phyloP scores from a whole-genome alignment of 2,113 vertebrate species.

The Tapirus terrestris region DNA sequence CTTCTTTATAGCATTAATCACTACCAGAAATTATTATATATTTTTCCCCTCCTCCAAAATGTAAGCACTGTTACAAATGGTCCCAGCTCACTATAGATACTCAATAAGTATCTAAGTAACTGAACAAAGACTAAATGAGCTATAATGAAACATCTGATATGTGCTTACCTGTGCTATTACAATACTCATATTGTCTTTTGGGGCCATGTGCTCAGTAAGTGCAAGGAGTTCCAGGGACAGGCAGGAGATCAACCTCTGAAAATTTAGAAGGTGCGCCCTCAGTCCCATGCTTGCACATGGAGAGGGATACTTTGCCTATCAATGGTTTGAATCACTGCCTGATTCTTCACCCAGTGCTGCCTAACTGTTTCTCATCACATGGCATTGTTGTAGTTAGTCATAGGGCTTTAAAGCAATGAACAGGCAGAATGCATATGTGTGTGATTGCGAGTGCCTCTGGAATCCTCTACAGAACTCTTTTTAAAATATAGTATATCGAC shows the following conservation, averaged over 20 bases:
- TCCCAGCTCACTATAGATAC: not conserved
- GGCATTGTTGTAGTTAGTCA: not conserved
- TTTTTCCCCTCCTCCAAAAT: not conserved
- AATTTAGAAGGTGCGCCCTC: not conserved
- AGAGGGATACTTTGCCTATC: not conserved
- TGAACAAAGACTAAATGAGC: not conserved
- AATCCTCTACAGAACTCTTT: slow-evolving; percentile 59
- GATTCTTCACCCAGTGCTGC: not conserved
- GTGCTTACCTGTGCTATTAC: not conserved
- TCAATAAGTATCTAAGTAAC: slow-evolving; percentile 7
- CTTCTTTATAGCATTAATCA: not conserved
- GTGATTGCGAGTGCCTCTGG: slow-evolving; percentile 21
- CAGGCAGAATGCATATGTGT: slow-evolving; percentile 33
- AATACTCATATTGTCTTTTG: slow-evolving; percentile 18
- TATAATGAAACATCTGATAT: not conserved
- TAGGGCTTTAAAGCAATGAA: slow-evolving; percentile 30
- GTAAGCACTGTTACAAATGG: not conserved
- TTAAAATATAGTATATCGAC: slow-evolving; percentile 76
- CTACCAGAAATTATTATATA: not conserved
- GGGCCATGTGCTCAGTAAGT: not conserved
- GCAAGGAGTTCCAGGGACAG: not conserved
- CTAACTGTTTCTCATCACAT: slow-evolving; percentile 46
- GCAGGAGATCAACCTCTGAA: not conserved
- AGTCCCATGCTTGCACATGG: not conserved
- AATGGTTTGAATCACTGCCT: slow-evolving; percentile 27